phyloP scores from a whole-genome alignment of 2,113 vertebrate species.

The Silurus meridionalis region DNA sequence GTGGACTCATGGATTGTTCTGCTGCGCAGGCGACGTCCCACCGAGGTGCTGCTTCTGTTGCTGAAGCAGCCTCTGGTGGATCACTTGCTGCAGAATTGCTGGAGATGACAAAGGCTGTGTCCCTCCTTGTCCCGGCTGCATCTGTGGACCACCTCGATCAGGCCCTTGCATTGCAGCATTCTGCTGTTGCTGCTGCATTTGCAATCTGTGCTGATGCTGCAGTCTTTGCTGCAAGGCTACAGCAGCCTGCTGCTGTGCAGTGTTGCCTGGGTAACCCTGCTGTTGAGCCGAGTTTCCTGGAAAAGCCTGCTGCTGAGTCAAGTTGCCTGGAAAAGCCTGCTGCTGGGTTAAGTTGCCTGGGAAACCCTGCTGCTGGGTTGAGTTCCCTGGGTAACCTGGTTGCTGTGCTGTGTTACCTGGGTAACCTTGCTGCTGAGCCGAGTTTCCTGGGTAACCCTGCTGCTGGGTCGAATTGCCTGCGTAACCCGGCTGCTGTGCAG shows the following conservation, averaged over 20 bases:
- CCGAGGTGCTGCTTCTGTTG: conserved; percentile 70
- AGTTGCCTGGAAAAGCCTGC: conserved; percentile 61
- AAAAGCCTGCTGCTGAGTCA: conserved; percentile 3
- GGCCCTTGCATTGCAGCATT: conserved; percentile 64
- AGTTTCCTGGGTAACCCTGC: conserved; percentile 9
- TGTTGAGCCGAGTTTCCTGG: conserved; percentile 32
- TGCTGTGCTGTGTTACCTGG: conserved; percentile 69
- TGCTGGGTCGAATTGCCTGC: not conserved
- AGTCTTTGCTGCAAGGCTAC: conserved; percentile 71
- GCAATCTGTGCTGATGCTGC: conserved; percentile 72
- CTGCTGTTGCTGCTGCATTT: conserved; percentile 67
- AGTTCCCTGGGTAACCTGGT: conserved; percentile 75
- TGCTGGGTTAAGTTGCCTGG: conserved; percentile 72
- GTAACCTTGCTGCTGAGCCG: conserved; percentile 67
- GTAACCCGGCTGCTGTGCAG: conserved; percentile 67
- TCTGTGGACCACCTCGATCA: conserved; percentile 81
- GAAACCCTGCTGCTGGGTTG: conserved; percentile 68
- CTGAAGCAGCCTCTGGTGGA: conserved; percentile 85
- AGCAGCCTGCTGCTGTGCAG: conserved; percentile 73
- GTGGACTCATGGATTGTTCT: conserved; percentile 90
- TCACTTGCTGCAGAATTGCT: conserved; percentile 80
- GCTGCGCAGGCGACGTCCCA: conserved; percentile 82
- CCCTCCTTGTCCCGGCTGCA: conserved; percentile 66
- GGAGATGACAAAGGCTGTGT: conserved; percentile 63
- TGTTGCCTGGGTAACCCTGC: conserved; percentile 73